phyloP scores from a whole-genome alignment of 2,797 vertebrate species.

The Hippocampus kuda region DNA sequence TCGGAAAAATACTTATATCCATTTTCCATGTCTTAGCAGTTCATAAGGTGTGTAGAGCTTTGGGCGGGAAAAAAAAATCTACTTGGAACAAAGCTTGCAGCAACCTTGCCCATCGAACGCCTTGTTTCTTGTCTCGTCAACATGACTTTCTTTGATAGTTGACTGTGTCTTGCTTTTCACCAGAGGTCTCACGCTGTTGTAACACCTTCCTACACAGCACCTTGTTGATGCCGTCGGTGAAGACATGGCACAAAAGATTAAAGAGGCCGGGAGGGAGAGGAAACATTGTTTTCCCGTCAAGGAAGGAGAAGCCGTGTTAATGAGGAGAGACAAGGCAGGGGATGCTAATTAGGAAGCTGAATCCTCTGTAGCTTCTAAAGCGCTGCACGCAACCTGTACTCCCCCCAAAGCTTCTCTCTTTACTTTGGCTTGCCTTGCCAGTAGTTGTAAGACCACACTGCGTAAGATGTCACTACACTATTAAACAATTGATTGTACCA shows the following conservation, averaged over 20 bases:
- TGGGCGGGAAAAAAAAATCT: neutral
- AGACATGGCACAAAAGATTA: conserved; percentile 27
- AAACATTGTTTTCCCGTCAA: conserved; percentile 31
- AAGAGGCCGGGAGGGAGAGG: conserved; percentile 24
- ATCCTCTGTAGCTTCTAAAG: conserved; percentile 21
- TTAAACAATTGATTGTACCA: neutral
- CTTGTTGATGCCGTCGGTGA: conserved; percentile 11
- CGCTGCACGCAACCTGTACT: neutral
- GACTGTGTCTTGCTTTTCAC: conserved; percentile 31
- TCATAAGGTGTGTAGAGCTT: neutral
- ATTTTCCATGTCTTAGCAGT: no score
- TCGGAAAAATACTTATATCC: no score
- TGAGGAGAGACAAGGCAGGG: conserved; percentile 21
- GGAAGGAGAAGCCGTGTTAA: conserved; percentile 28
- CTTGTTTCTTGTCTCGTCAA: conserved; percentile 47
- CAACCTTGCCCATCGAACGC: neutral
- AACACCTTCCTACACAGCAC: conserved; percentile 31
- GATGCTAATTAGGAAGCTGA: conserved; percentile 38
- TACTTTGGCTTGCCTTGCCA: neutral
- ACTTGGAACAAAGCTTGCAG: neutral
- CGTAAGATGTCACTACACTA: neutral
- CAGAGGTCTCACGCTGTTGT: conserved; percentile 19
- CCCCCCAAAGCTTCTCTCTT: conserved; percentile 35
- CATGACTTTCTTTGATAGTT: conserved; percentile 46
- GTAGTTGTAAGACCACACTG: neutral